Evolutionary conservation across 2,797 vertebrate genomes (phyloP), one percentile per base, ranked within the genome.

Genomic region (Epinephelus coioides): DNA sequence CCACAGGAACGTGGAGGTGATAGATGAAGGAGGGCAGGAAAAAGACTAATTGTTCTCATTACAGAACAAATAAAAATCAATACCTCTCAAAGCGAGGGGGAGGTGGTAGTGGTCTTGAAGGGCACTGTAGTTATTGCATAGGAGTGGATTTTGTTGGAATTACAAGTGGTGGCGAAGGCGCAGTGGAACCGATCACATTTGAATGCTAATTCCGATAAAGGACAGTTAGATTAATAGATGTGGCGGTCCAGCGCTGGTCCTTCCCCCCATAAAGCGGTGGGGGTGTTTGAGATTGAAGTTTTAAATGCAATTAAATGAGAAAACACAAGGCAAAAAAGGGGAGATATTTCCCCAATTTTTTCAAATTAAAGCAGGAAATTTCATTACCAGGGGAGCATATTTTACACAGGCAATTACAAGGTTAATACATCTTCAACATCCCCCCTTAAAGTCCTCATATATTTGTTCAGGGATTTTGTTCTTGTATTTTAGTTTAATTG

Each of bases 1-100:
- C 61, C 66, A 61, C 79, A 43, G 74, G 46, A 88, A 85, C 70
- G 30, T 12, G 12, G 86, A 89, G 86, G 86, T 93, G 92, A 94
- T 92, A 82, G 89, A 94, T 92, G 91, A 92, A 92, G 84, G 82
- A 79, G 86, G 83, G 83, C 88, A 90, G 84, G 88, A 88, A 91
- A 91, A 93, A 94, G 92, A 94, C 91, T 94, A 94, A 94, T 94
- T 95, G 91, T 93, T 93, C 93, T 94, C 92, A 94, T 95, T 95
- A 94, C 85, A 83, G 84, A 92, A 90, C 89, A 93, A 93, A 92
- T 94, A 92, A 90, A 94, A 94, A 94, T 94, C 94, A 92, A 94
- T 94, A 90, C 55, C 72, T 91, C 82, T 93, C 90, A 93, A 93
- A 92, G 86, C 71, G 50, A 87, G 85, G 75, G 85, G 83, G 87